Evolutionary conservation across 2,888 invertebrate genomes (phyloP).

Genomic region (Nemurella pictetii): DNA sequence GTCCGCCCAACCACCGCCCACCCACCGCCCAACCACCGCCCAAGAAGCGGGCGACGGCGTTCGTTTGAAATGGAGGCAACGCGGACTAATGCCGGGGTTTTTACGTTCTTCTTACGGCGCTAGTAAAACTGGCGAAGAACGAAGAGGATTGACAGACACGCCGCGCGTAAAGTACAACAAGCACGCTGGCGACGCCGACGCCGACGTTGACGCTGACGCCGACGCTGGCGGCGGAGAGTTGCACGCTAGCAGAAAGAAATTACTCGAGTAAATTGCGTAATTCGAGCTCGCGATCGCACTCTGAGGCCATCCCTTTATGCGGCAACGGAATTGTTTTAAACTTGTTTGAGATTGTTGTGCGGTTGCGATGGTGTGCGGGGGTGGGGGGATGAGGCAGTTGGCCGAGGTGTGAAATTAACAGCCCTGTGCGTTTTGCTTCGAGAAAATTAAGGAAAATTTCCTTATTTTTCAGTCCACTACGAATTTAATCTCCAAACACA

Average conservation of each 20-base stretch:
- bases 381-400: neutral
- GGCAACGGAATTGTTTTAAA: constrained; percentile 14
- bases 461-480: neutral
- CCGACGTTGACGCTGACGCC: neutral
- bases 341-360: neutral
- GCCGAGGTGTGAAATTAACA: neutral
- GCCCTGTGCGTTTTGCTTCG: neutral
- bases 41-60: neutral
- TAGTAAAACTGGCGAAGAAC: constrained; percentile 12
- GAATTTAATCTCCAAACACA: no score
- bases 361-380: neutral
- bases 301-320: constrained; percentile 14
- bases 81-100: constrained; percentile 27
- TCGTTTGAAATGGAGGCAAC: constrained; percentile 24
- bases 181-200: neutral
- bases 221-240: neutral
- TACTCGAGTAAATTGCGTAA: constrained; percentile 8
- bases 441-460: neutral
- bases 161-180: neutral
- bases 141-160: constrained; percentile 7
- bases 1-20: no score
- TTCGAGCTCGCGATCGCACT: neutral
- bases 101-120: constrained; percentile 24
- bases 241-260: neutral
- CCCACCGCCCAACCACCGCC: no score